Base-by-base conservation (phyloP, 2,113 vertebrate genomes). In the Anser brachyrhynchus region DNA sequence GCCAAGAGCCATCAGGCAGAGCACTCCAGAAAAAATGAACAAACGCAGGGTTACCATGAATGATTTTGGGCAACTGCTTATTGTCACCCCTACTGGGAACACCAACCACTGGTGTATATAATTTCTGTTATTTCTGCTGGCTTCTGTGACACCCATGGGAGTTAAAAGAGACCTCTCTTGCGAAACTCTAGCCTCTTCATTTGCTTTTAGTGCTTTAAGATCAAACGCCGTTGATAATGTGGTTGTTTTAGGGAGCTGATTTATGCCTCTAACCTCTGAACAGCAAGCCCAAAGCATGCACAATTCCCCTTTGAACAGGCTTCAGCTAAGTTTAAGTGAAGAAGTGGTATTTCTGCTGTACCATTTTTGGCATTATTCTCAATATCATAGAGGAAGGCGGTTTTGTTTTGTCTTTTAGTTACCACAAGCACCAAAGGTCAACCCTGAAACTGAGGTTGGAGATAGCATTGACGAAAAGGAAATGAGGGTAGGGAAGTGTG, bases 351-450 rank as follows among this genome's bases (percentile, higher is more conserved):
- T 96, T 91, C 84, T 49, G 66, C 71, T 52, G 25, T 2, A 1
- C 57, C 8, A n/a, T 91, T 90, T 96, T 92, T 87, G 64, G 37
- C 82, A 88, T 88, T 93, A 96, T 89, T 97, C 28, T 95, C 61
- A 89, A 61, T 33, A 66, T 46, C 18, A 37, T 0, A 70, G 41
- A 82, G 41, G 93, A 94, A 90, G 44, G 35, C 85, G 52, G 43
- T 70, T 73, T 67, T 29, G 23, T 59, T 93, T 74, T 64, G 39
- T 1, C 46, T 81, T 79, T 62, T 69, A 79, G 55, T 31, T 46
- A 66, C 78, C 82, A 51, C n/a, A 61, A 54, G 22, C 35, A 84
- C n/a, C 49, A 82, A 76, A 87, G 75, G 71, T 59, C 84, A 94
- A 33, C 18, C 70, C 11, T 41, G 66, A 92, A 92, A 89, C 71